Conservation (phyloP, 1,140 invertebrate species). For the Apis cerana region DNA sequence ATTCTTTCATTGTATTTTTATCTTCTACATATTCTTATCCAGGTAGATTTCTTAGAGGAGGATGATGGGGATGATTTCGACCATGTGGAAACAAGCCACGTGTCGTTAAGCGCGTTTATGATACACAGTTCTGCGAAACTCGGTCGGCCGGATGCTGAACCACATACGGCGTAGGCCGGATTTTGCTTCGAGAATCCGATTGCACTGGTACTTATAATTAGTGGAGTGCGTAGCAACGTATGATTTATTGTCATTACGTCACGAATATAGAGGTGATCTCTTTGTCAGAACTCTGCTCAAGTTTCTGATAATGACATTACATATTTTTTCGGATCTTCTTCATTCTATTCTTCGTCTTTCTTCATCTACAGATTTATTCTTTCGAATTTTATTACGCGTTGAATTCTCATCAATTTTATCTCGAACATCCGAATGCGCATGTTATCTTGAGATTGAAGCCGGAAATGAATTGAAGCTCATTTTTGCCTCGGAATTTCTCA, state of each 20-base stretch:
- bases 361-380: background rate
- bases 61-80: conserved; percentile 8
- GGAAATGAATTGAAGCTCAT: conserved; percentile 2
- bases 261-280: background rate
- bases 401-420: background rate
- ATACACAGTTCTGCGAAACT: conserved; percentile 28
- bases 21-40: background rate
- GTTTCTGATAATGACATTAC: conserved; percentile 16
- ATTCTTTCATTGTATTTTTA: background rate
- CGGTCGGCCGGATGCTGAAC: conserved; percentile 23
- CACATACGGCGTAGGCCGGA: conserved; percentile 17
- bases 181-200: conserved; percentile 13
- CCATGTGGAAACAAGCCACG: conserved; percentile 21
- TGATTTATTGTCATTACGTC: conserved; percentile 20
- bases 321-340: background rate
- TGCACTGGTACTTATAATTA: conserved; percentile 27
- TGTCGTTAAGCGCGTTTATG: conserved; percentile 24
- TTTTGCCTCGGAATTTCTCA: conserved; percentile 20
- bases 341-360: background rate
- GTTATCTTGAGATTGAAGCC: conserved; percentile 34
- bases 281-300: background rate
- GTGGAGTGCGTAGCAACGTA: conserved; percentile 29
- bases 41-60: conserved; percentile 7
- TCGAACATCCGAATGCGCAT: background rate
- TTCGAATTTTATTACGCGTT: conserved; percentile 6